These are phyloP conservation scores for Lagopus leucura DNA, from an alignment of 2,113 vertebrate species.

Conservation along the genomic window DNA sequence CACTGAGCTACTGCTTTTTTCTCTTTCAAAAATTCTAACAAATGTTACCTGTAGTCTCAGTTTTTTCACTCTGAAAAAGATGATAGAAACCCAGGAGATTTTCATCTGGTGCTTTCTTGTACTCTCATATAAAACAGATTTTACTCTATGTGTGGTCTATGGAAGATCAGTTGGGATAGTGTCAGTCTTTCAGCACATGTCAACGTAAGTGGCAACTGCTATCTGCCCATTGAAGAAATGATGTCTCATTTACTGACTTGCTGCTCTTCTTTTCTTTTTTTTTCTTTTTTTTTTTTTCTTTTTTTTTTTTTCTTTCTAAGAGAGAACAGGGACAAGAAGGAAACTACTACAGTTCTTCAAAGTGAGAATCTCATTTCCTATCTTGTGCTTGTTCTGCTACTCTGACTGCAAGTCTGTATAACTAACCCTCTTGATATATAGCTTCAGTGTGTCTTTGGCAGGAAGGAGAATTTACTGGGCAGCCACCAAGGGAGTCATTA, in stretches of 20 bases:
- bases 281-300: background rate
- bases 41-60: background rate
- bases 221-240: background rate
- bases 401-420: background rate
- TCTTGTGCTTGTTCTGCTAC: background rate
- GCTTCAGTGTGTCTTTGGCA: background rate
- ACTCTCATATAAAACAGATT: background rate
- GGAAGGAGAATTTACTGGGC: background rate
- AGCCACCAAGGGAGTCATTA: background rate
- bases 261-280: background rate
- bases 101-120: background rate
- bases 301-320: background rate
- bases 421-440: background rate
- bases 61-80: background rate
- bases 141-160: background rate
- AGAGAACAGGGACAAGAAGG: background rate
- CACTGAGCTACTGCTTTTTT: background rate
- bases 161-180: background rate
- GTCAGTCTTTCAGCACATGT: background rate
- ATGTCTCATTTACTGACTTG: background rate
- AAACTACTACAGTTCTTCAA: background rate
- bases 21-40: background rate
- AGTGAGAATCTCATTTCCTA: background rate
- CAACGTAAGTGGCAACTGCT: background rate
- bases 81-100: background rate